A percentile compares a stretch with the other conserved stretches of the same genome.
Conservation (phyloP, 2,113 vertebrate species). For the Seriola aureovittata region DNA sequence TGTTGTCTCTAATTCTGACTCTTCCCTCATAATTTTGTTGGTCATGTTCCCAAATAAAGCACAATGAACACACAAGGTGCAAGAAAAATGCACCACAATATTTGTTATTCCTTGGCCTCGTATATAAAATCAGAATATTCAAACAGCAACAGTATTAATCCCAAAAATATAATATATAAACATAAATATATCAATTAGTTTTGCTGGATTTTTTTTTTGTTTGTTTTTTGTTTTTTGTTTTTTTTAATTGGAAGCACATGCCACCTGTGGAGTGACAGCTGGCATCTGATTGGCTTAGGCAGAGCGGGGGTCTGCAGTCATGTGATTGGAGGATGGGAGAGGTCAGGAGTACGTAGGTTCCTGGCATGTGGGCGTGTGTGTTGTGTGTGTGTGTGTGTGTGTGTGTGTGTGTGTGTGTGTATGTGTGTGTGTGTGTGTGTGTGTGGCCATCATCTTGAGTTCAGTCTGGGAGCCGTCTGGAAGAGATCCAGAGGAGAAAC, state of each 20-base stretch:
- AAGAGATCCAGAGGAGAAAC: slow-evolving; percentile 8
- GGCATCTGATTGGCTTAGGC: slow-evolving; percentile 78
- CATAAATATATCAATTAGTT: slow-evolving; percentile 86
- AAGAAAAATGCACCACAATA: slow-evolving; percentile 71
- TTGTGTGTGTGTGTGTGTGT: background rate
- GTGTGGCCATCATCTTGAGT: slow-evolving; percentile 93
- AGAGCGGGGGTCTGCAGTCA: slow-evolving; percentile 62
- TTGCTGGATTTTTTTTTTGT: slow-evolving; percentile 60
- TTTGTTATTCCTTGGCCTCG: slow-evolving; percentile 82
- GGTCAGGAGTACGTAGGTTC: slow-evolving; percentile 44
- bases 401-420: background rate
- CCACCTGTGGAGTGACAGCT: slow-evolving; percentile 79
- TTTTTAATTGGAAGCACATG: slow-evolving; percentile 83
- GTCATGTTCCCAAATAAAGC: slow-evolving; percentile 73
- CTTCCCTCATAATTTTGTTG: slow-evolving; percentile 60
- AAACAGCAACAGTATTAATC: slow-evolving; percentile 83
- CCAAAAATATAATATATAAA: slow-evolving; percentile 83
- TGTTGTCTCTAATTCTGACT: slow-evolving; percentile 38
- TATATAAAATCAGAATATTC: slow-evolving; percentile 84
- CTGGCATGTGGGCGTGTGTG: slow-evolving; percentile 20
- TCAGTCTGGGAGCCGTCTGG: slow-evolving; percentile 95
- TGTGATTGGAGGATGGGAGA: slow-evolving; percentile 72
- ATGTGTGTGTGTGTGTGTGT: slow-evolving; percentile 5
- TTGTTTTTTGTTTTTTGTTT: slow-evolving; percentile 27
- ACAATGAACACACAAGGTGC: slow-evolving; percentile 61